Conservation (phyloP, 2,797 vertebrate species). For the Acrossocheilus fasciatus region DNA sequence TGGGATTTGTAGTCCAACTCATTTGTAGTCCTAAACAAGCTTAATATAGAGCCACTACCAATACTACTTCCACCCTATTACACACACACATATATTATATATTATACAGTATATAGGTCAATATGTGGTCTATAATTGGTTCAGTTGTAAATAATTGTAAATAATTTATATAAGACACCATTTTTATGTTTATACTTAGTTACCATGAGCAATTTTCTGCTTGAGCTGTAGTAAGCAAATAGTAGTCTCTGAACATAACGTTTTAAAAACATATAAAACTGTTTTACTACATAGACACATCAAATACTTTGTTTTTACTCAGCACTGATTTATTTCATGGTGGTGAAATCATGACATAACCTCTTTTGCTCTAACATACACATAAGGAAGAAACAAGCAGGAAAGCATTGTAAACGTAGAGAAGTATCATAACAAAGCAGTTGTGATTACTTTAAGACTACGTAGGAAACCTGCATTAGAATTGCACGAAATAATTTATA, state of each 20-base stretch:
- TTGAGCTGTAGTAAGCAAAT: background rate
- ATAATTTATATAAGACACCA: background rate
- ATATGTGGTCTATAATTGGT: background rate
- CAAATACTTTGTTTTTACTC: background rate
- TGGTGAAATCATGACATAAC: background rate
- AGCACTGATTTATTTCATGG: background rate
- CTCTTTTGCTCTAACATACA: background rate
- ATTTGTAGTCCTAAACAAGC: background rate
- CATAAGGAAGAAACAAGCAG: background rate
- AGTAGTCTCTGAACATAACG: background rate
- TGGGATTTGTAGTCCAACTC: background rate
- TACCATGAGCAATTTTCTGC: background rate
- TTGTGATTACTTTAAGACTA: background rate
- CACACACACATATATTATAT: too few relatives aligned
- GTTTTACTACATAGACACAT: background rate
- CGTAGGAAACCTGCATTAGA: background rate
- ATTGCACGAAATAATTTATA: background rate
- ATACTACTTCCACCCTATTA: background rate
- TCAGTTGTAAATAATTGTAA: background rate
- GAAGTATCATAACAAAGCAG: background rate
- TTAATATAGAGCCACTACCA: too few relatives aligned
- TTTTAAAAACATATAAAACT: background rate
- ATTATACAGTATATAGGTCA: background rate
- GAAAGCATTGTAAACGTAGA: background rate
- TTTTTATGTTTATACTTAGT: background rate